Percentiles rank a stretch among this genome's conserved stretches.
Conservation (phyloP, 2,113 vertebrate species). For the Seriola dumerili region DNA sequence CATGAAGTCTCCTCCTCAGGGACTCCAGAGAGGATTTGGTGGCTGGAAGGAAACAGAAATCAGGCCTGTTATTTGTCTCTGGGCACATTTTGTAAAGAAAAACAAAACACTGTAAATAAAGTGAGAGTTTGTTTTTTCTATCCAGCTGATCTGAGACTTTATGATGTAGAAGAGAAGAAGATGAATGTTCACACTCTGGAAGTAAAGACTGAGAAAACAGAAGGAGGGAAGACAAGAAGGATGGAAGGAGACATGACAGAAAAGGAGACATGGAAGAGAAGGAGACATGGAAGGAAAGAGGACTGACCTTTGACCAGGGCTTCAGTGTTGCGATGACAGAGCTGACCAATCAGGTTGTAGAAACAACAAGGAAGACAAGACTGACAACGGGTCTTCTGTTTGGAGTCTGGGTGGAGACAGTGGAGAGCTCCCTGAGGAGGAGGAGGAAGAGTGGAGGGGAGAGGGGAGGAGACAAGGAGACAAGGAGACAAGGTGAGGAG, state of each 20-base stretch:
- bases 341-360: conserved; percentile 86
- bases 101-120: too few species aligned
- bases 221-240: conserved; percentile 15
- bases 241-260: conserved; percentile 63
- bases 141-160: too few species aligned
- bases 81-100: too few species aligned
- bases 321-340: conserved; percentile 88
- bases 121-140: too few species aligned
- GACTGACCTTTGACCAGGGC: conserved; percentile 87
- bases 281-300: not conserved
- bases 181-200: not conserved
- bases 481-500: not conserved
- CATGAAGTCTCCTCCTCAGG: conserved; percentile 80
- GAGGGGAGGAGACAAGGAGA: not conserved
- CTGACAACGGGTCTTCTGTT: conserved; percentile 88
- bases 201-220: not conserved
- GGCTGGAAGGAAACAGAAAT: conserved; percentile 71
- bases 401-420: conserved; percentile 83
- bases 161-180: too few species aligned
- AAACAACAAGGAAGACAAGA: conserved; percentile 85
- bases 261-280: not conserved
- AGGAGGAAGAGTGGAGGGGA: not conserved
- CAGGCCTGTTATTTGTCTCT: too few species aligned
- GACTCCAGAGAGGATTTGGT: conserved; percentile 84
- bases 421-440: conserved; percentile 79